Percentiles rank a stretch among this genome's conserved stretches.
phyloP scores from a whole-genome alignment of 1,140 invertebrate genomes.

The Subanguina moxae region DNA sequence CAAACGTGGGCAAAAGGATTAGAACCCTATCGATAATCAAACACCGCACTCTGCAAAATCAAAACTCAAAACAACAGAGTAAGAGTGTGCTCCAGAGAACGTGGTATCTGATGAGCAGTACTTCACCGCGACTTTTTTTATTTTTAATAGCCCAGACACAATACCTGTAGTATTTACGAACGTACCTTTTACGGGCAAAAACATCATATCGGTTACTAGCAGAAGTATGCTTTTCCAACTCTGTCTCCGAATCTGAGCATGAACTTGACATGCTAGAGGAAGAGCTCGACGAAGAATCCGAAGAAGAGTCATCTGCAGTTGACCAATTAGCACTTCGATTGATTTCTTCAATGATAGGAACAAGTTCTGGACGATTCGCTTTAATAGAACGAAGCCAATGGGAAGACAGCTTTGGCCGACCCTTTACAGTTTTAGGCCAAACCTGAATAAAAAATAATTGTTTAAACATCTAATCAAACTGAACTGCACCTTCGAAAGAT shows the following conservation, averaged over 20 bases:
- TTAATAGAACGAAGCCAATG: slow-evolving; percentile 11
- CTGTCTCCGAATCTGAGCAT: slow-evolving; percentile 2
- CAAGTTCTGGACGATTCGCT: not conserved
- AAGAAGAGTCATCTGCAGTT: slow-evolving; percentile 33
- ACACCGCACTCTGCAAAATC: too few species aligned
- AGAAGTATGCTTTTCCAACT: not conserved
- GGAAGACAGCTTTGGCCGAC: slow-evolving; percentile 8
- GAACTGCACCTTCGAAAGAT: slow-evolving; percentile 96
- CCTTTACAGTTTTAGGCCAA: slow-evolving; percentile 8
- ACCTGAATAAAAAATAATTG: not conserved
- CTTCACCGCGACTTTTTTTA: not conserved
- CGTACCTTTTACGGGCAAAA: not conserved
- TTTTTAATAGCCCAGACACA: not conserved
- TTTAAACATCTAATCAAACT: slow-evolving; percentile 72
- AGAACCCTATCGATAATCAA: too few species aligned
- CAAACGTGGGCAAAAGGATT: too few species aligned
- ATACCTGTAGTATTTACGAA: not conserved
- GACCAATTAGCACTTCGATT: slow-evolving; percentile 13
- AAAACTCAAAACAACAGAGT: not conserved
- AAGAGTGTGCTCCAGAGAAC: too few species aligned
- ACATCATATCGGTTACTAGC: not conserved
- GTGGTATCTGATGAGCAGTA: too few species aligned
- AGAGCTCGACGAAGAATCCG: slow-evolving; percentile 34
- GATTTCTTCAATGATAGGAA: slow-evolving; percentile 6
- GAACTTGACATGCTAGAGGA: slow-evolving; percentile 8